Evolutionary conservation across 2,113 vertebrate genomes (phyloP).

Genomic region (Zosterops hypoxanthus): DNA sequence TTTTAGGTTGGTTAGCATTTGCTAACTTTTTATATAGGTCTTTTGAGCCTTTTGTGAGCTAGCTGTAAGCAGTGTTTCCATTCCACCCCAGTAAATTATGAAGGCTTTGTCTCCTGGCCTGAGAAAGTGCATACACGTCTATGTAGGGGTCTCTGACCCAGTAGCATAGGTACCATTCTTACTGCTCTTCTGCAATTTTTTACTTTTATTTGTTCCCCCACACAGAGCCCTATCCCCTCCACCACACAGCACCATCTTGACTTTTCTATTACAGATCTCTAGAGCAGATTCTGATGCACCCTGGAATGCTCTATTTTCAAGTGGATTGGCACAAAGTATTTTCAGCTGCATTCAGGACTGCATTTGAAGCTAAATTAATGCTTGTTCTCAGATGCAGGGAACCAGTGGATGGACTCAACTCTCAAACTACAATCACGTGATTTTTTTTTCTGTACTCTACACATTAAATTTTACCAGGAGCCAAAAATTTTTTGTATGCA

Average conservation of each 20-base stretch:
- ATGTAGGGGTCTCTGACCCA: not conserved
- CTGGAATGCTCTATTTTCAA: accelerated
- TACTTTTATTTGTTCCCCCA: not conserved
- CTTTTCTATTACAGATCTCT: not conserved
- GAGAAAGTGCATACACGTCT: not conserved
- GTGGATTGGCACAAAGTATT: not conserved
- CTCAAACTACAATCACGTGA: not conserved
- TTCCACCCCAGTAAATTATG: not conserved
- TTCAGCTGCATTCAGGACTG: not conserved
- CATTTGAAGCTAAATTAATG: not conserved
- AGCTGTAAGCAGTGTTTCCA: not conserved
- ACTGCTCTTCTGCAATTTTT: not conserved
- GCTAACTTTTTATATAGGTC: not conserved
- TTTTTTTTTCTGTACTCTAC: not conserved
- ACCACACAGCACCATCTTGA: not conserved
- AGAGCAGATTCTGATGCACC: not conserved
- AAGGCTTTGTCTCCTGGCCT: not conserved
- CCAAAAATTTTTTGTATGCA: not conserved
- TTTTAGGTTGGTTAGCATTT: not conserved
- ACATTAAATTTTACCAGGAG: not conserved
- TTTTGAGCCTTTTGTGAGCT: not conserved
- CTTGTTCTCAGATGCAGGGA: not conserved
- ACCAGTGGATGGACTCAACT: not conserved
- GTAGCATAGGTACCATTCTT: not conserved
- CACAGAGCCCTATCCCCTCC: not conserved